Base-by-base conservation (phyloP, 2,888 invertebrate species). In the Sesia bembeciformis region DNA sequence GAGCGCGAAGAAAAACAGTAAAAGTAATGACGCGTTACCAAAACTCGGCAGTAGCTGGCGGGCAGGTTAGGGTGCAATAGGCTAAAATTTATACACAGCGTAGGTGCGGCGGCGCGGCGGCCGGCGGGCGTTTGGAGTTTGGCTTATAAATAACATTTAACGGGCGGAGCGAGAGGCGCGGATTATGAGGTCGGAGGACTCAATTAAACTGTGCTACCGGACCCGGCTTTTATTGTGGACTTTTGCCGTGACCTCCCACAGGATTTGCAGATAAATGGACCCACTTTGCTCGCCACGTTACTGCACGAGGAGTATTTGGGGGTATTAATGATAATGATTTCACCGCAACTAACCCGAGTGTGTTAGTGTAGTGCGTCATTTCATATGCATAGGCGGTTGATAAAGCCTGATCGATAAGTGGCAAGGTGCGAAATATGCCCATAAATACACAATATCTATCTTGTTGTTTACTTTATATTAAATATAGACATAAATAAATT, bases 101-200 rank as follows among this genome's bases (percentile, higher is more conserved):
- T 70, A 70, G 73, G 72, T 68, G 71, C 67, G 70, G 64, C 75
- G 23, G 23, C 23, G 23, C 23, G 23, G 23, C 23, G 66, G 69
- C 70, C 68, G 72, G 63, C 68, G 67, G 71, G 61, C 70, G 76
- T 76, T 76, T 70, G 67, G 78, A 78, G 78, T 81, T 78, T 72
- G 78, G 79, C 78, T 83, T 84, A 85, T 86, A 87, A 87, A 87
- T 87, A 87, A 86, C 85, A 84, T 84, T 84, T 81, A 82, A 83
- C 80, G 82, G 82, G 81, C 67, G 78, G 81, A 73, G 76, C 76
- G 78, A 74, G 78, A 74, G 76, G 76, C 66, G 62, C 75, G 83
- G 84, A 84, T 87, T 87, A 87, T 87, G 85, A 87, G 87, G 87
- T 87, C 83, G 84, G 78, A 84, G 84, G 84, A 88, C 84, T 88